phyloP scores from a whole-genome alignment of 2,113 vertebrate species.

The Alethe castanea region DNA sequence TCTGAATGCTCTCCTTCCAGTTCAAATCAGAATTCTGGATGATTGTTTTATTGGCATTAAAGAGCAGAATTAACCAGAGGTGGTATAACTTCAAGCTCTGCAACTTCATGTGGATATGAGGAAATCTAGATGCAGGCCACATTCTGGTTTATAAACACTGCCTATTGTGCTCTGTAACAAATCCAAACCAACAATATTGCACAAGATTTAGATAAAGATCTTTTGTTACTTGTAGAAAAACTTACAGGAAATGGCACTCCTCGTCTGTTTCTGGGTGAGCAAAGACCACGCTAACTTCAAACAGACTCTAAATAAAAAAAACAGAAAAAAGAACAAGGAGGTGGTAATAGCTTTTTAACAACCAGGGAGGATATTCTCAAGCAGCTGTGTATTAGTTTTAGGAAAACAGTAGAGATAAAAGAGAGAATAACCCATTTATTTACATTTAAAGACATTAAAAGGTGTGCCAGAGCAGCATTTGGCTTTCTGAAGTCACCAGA shows the following conservation, averaged over 20 bases:
- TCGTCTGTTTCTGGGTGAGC: slow-evolving; percentile 86
- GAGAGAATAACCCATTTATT: background rate
- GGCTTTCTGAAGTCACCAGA: slow-evolving; percentile 11
- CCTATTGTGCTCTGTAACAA: slow-evolving; percentile 5
- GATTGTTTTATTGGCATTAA: background rate
- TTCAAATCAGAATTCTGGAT: background rate
- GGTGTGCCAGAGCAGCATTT: background rate
- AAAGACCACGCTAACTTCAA: slow-evolving; percentile 92
- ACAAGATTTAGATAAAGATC: slow-evolving; percentile 54
- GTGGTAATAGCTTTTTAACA: slow-evolving; percentile 25
- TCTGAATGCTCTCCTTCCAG: background rate
- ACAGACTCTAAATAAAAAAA: slow-evolving; percentile 79
- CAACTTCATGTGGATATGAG: background rate
- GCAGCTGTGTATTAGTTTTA: background rate
- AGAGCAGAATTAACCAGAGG: background rate
- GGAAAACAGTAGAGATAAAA: slow-evolving; percentile 15
- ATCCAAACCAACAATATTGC: slow-evolving; percentile 45
- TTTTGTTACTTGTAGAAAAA: slow-evolving; percentile 58
- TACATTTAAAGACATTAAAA: background rate
- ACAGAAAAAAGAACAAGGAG: background rate
- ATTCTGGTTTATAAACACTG: slow-evolving; percentile 1
- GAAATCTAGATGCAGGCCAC: background rate
- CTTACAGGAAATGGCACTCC: slow-evolving; percentile 97
- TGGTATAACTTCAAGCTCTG: background rate
- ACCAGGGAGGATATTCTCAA: slow-evolving; percentile 27